Conservation (phyloP, 2,888 invertebrate genomes). For the Xestoiulus laeticollis region DNA sequence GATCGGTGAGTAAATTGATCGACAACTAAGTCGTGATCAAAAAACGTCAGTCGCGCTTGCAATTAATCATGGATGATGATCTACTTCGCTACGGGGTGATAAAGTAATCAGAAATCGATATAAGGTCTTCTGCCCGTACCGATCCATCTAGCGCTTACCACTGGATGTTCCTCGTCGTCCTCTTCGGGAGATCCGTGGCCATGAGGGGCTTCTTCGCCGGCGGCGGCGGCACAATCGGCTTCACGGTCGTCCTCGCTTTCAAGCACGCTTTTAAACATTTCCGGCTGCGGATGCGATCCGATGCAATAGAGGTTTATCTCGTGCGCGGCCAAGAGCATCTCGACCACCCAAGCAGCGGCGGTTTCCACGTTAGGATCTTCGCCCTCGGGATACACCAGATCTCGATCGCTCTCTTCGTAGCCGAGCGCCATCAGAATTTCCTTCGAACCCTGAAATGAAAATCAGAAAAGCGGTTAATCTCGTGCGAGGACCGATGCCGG, state of each 20-base stretch:
- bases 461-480: background rate
- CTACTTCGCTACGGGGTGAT: too few species aligned
- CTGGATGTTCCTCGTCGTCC: background rate
- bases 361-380: background rate
- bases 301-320: conserved; percentile 35
- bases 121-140: too few species aligned
- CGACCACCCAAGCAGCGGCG: conserved; percentile 43
- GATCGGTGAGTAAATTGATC: too few species aligned
- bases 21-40: too few species aligned
- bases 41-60: too few species aligned
- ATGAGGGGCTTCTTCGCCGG: background rate
- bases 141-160: too few species aligned
- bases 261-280: background rate
- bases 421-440: conserved; percentile 40
- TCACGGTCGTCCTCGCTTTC: background rate
- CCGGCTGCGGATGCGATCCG: conserved; percentile 35
- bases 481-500: too few species aligned
- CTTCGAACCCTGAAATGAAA: conserved; percentile 42
- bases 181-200: background rate
- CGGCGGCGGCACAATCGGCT: background rate
- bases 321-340: conserved; percentile 49
- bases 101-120: too few species aligned
- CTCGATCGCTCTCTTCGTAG: background rate
- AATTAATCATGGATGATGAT: too few species aligned
- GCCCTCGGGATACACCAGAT: conserved; percentile 8